Base-by-base conservation (phyloP, 1,140 invertebrate species). In the Oncopodura yosiiana region DNA sequence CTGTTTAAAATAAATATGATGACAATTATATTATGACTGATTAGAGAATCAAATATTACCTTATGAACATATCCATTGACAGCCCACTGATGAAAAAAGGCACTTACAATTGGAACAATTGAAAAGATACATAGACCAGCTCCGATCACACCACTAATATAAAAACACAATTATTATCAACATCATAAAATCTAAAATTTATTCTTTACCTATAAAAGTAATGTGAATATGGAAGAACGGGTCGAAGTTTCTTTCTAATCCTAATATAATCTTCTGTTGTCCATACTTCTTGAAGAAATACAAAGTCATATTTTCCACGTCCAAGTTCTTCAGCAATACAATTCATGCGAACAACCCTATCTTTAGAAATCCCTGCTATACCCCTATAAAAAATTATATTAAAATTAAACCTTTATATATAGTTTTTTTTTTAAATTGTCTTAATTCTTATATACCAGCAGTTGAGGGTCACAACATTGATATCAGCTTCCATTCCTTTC, bases 1-100 rank as follows among this genome's bases (percentile, higher is more conserved):
- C 72, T 61, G 32, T 3, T 9, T 37, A 39, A 6, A 19, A 24
- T 44, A 11, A 44, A 44, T 6, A 32, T n/a, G 45, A 11, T 5
- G 6, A 44, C 5, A 44, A 21, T 9, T 11, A 8, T 5, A 44
- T 27, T 6, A 44, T 21, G 3, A 39, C 19, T n/a, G 21, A 23
- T 36, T 21, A 6, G n/a, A 37, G 18, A 37, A 9, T 6, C 8
- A 24, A 9, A 49, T 49, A 23, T n/a, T 57, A 57, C 59, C 46
- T 94, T 94, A 69, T 97, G 94, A 48, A 93, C 82, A 68, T 95
- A 96, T 3, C 94, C 94, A 77, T 97, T 97, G n/a, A 97, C 72
- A 27, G 87, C 78, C 83, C 88, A 98, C 54, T 84, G 81, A 70
- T 94, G 87, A 64, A 90, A 93, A 66, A 94, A 83, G 1, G 86